A percentile compares a stretch with the other conserved stretches of the same genome.
Evolutionary conservation across 2,113 vertebrate species (phyloP).

Genomic region (Triplophysa rosa): DNA sequence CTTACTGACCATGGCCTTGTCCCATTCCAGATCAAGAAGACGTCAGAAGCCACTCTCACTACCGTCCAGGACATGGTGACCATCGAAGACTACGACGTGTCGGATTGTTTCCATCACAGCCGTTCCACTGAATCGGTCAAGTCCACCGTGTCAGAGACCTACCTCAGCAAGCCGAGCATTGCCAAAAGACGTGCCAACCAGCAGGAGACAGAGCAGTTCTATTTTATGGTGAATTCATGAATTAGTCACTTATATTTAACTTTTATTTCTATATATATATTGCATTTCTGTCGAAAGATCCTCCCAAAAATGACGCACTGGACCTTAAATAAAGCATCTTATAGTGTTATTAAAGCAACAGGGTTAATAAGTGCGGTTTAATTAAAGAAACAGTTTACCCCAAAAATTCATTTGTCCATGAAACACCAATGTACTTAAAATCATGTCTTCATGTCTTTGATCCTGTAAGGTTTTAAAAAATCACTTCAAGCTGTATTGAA

Average conservation of each 20-base stretch:
- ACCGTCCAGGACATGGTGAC: constrained; percentile 99
- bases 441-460: too few relatives aligned
- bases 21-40: constrained; percentile 89
- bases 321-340: too few relatives aligned
- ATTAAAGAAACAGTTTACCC: too few relatives aligned
- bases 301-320: too few relatives aligned
- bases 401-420: too few relatives aligned
- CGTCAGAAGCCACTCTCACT: constrained; percentile 94
- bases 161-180: constrained; percentile 97
- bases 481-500: too few relatives aligned
- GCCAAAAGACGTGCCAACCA: constrained; percentile 96
- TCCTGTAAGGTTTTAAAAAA: too few relatives aligned
- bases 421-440: too few relatives aligned
- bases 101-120: constrained; percentile 97
- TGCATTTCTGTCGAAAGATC: too few relatives aligned
- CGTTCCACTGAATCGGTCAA: constrained; percentile 96
- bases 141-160: constrained; percentile 95
- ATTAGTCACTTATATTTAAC: neutral
- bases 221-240: constrained; percentile 86
- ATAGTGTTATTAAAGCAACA: too few relatives aligned
- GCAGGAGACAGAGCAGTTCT: constrained; percentile 98
- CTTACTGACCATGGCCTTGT: neutral
- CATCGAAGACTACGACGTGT: constrained; percentile 97
- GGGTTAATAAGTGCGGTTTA: too few relatives aligned
- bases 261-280: neutral